A percentile compares a stretch with the other conserved stretches of the same genome.
Evolutionary conservation across 2,888 invertebrate species (phyloP).

Genomic region (Dugesia japonica): DNA sequence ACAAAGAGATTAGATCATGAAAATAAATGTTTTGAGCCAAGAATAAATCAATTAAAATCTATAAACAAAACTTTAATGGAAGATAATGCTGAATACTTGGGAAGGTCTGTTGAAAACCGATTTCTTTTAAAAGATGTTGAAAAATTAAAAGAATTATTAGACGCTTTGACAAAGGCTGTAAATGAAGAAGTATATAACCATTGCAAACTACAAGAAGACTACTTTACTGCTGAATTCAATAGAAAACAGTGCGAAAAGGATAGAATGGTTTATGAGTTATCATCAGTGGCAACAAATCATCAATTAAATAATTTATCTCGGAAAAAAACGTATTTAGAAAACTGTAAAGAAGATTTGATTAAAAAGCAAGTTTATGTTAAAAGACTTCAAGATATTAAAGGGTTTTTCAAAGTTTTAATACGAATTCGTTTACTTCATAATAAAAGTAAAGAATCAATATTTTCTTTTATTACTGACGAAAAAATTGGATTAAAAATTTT

Average conservation of each 20-base stretch:
- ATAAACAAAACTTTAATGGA: background rate
- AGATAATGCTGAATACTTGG: background rate
- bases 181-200: background rate
- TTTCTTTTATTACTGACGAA: background rate
- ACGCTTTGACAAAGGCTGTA: background rate
- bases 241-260: slow-evolving; percentile 1
- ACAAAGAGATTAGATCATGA: background rate
- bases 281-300: background rate
- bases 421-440: background rate
- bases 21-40: slow-evolving; percentile 6
- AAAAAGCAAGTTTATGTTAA: background rate
- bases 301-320: background rate
- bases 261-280: background rate
- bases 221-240: background rate
- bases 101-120: background rate
- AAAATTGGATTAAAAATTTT: background rate
- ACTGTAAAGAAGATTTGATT: slow-evolving; percentile 5
- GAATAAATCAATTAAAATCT: background rate
- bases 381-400: background rate
- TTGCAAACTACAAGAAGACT: background rate
- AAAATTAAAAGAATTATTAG: slow-evolving; percentile 10
- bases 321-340: background rate
- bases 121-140: background rate
- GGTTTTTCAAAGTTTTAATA: background rate
- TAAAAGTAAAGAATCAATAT: background rate